Evolutionary conservation across 2,888 invertebrate species (phyloP).

Genomic region (Drosophila glabriapex): DNA sequence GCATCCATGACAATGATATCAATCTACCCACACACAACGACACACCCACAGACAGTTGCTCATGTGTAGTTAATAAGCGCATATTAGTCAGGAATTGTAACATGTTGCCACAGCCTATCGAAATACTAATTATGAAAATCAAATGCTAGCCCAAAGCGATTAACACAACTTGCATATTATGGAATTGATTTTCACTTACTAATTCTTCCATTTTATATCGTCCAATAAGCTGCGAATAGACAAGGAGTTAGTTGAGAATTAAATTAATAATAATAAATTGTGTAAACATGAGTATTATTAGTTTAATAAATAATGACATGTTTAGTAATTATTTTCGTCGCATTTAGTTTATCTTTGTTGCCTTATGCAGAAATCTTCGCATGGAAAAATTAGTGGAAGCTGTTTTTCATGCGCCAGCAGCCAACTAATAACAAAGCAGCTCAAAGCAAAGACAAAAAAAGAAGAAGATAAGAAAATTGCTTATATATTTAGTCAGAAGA

Average conservation of each 20-base stretch:
- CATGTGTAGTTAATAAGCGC: slow-evolving; percentile 3
- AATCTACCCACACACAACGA: not conserved
- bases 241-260: not conserved
- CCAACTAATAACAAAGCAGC: not conserved
- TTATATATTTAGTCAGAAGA: not conserved
- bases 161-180: not conserved
- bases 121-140: not conserved
- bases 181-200: slow-evolving; percentile 49
- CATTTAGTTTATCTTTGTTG: not conserved
- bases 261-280: not conserved
- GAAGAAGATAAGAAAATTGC: not conserved
- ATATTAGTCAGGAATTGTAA: slow-evolving; percentile 10
- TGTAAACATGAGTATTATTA: not conserved
- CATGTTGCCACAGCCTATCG: not conserved
- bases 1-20: not conserved
- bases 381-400: not conserved
- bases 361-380: not conserved
- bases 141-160: not conserved
- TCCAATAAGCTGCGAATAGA: slow-evolving; percentile 53
- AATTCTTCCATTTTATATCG: slow-evolving; percentile 51
- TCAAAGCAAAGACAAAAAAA: not conserved
- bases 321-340: not conserved
- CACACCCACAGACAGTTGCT: not conserved
- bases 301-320: not conserved
- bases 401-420: not conserved